Conservation (phyloP, 1,140 invertebrate species). For the fruit fly (Drosophila melanogaster) region DNA sequence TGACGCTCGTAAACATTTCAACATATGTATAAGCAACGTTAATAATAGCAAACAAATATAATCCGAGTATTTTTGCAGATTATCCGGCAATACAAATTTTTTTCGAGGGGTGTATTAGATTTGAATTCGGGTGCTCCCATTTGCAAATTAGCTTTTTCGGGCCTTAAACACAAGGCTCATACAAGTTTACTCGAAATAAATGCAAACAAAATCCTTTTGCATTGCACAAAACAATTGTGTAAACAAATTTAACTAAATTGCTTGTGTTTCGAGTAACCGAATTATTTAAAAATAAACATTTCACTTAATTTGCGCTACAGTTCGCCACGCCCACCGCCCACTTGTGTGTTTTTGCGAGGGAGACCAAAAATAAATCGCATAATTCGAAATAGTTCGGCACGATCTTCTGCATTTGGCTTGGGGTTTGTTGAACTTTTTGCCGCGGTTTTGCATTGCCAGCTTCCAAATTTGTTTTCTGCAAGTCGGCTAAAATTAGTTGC, state of each 20-base stretch:
- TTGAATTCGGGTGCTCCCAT: not conserved
- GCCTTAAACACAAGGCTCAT: constrained; percentile 2
- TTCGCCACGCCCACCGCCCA: constrained; percentile 45
- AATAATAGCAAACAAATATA: constrained; percentile 14
- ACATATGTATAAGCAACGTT: constrained; percentile 7
- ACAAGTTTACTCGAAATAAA: constrained; percentile 12
- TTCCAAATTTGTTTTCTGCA: constrained; percentile 44
- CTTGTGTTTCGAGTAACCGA: constrained; percentile 30
- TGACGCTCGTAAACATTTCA: constrained; percentile 28
- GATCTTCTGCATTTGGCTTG: constrained; percentile 46
- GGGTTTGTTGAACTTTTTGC: constrained; percentile 78
- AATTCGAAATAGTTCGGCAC: constrained; percentile 67
- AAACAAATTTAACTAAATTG: constrained; percentile 56
- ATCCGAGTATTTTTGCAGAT: constrained; percentile 12
- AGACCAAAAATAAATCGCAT: constrained; percentile 70
- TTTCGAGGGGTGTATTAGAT: constrained; percentile 1
- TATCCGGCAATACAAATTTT: constrained; percentile 3
- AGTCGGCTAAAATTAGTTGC: constrained; percentile 66
- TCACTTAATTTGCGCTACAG: constrained; percentile 68
- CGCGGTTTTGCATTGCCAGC: constrained; percentile 24
- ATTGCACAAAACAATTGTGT: constrained; percentile 29
- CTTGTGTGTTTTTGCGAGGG: constrained; percentile 25
- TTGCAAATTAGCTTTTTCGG: not conserved
- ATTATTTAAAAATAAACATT: constrained; percentile 63
- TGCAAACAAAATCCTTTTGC: not conserved